Evolutionary conservation across 2,888 invertebrate species (phyloP).

Genomic region (Graphium colonna): DNA sequence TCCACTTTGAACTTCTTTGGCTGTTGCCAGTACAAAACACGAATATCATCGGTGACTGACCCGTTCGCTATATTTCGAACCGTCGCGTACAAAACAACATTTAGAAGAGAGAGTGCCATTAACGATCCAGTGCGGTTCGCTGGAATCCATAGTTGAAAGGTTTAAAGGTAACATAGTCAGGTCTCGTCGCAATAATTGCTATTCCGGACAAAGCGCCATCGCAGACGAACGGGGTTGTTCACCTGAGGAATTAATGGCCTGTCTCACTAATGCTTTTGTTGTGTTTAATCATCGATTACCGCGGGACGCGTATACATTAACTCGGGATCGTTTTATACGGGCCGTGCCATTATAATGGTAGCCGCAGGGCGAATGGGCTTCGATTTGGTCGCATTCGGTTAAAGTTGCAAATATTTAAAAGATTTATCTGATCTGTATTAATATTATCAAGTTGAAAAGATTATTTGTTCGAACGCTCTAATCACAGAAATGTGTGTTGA

Average conservation of each 20-base stretch:
- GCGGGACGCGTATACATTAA: slow-evolving; percentile 44
- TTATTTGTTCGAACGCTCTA: no score
- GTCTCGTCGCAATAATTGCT: slow-evolving; percentile 62
- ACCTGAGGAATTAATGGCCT: slow-evolving; percentile 68
- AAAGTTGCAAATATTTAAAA: background rate
- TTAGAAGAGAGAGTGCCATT: background rate
- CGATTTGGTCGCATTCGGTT: no score
- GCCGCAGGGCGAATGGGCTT: background rate
- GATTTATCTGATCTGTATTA: background rate
- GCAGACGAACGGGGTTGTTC: slow-evolving; percentile 59
- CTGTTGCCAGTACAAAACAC: slow-evolving; percentile 42
- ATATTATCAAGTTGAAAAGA: no score
- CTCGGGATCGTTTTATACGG: slow-evolving; percentile 27
- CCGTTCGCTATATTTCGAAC: slow-evolving; percentile 7
- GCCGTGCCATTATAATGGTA: slow-evolving; percentile 3
- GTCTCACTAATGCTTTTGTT: slow-evolving; percentile 54
- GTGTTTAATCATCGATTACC: slow-evolving; percentile 56
- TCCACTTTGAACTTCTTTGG: slow-evolving; percentile 20
- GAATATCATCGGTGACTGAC: slow-evolving; percentile 4
- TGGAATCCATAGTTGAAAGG: slow-evolving; percentile 25
- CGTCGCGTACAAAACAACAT: slow-evolving; percentile 6
- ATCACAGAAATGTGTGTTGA: no score
- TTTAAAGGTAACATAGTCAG: slow-evolving; percentile 40
- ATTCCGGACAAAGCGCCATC: slow-evolving; percentile 65
- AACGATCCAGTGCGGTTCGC: slow-evolving; percentile 10